These are phyloP conservation scores for Contarinia nasturtii DNA, from an alignment of 1,140 invertebrate genomes.

Conservation along the genomic window DNA sequence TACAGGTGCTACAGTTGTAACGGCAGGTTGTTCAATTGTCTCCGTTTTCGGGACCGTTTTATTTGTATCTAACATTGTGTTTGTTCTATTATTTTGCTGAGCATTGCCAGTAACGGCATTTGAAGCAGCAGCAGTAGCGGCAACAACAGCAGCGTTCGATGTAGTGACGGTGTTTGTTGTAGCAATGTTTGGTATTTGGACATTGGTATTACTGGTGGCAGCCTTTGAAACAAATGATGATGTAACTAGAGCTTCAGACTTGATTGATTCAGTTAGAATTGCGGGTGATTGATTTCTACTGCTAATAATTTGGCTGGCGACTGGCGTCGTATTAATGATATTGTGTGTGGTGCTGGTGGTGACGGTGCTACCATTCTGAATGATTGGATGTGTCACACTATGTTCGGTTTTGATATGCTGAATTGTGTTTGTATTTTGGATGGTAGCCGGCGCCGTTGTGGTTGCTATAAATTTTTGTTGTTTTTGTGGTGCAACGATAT, in stretches of 20 bases:
- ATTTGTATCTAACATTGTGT: too few relatives aligned
- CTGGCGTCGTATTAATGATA: too few relatives aligned
- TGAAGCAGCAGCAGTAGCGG: too few relatives aligned
- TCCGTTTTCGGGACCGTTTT: background rate
- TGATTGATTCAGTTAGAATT: background rate
- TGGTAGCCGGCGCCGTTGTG: constrained; percentile 2
- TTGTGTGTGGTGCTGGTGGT: too few relatives aligned
- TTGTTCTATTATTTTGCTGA: background rate
- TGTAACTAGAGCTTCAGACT: constrained; percentile 1
- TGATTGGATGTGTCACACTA: background rate
- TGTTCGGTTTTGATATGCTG: background rate
- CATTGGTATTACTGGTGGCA: background rate
- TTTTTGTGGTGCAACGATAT: too few relatives aligned
- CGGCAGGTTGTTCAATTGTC: background rate
- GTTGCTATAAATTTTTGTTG: constrained; percentile 1
- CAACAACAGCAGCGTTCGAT: background rate
- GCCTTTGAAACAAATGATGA: background rate
- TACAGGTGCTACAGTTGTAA: too few relatives aligned
- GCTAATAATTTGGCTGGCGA: too few relatives aligned
- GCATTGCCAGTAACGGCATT: background rate
- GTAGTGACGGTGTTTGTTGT: background rate
- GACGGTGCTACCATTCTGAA: background rate
- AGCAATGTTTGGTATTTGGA: background rate
- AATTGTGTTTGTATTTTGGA: constrained; percentile 1
- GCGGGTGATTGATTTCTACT: background rate